Percentiles rank a stretch among this genome's conserved stretches.
phyloP scores from a whole-genome alignment of 2,797 vertebrate genomes.

The Betta splendens region DNA sequence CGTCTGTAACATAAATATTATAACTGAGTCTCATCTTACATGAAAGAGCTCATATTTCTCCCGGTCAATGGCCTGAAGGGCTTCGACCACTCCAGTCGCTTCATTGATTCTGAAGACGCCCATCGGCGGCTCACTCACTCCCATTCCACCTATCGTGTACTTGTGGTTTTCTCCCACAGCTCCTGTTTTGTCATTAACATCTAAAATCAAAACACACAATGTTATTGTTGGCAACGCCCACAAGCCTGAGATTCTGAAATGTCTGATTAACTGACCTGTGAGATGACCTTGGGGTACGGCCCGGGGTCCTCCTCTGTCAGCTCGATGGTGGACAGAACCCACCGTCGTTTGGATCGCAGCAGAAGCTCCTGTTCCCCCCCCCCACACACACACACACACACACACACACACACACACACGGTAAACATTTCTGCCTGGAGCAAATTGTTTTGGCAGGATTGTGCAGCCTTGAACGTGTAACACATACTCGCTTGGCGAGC shows the following conservation, averaged over 20 bases:
- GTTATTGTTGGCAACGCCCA: background rate
- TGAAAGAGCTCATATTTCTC: conserved; percentile 66
- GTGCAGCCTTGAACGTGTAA: background rate
- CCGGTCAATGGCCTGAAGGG: conserved; percentile 75
- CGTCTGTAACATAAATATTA: no score
- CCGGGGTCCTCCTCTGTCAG: conserved; percentile 81
- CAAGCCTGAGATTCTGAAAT: background rate
- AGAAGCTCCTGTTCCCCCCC: conserved; percentile 79
- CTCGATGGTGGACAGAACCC: conserved; percentile 86
- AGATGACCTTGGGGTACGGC: conserved; percentile 69
- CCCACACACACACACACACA: background rate
- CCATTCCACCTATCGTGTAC: conserved; percentile 79
- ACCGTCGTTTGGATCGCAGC: conserved; percentile 81
- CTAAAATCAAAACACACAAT: conserved; percentile 60
- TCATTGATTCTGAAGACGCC: conserved; percentile 79
- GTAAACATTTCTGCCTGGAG: background rate
- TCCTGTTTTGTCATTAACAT: conserved; percentile 75
- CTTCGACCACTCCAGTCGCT: conserved; percentile 48
- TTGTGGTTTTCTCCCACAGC: rapidly evolving
- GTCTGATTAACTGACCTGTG: conserved; percentile 57
- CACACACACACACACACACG: background rate
- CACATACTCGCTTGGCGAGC: conserved; percentile 59
- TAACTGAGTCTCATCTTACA: conserved; percentile 79
- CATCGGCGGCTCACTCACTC: conserved; percentile 68
- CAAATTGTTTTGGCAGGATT: conserved; percentile 3